phyloP scores from a whole-genome alignment of 2,797 vertebrate genomes.

The Sciurus vulgaris region DNA sequence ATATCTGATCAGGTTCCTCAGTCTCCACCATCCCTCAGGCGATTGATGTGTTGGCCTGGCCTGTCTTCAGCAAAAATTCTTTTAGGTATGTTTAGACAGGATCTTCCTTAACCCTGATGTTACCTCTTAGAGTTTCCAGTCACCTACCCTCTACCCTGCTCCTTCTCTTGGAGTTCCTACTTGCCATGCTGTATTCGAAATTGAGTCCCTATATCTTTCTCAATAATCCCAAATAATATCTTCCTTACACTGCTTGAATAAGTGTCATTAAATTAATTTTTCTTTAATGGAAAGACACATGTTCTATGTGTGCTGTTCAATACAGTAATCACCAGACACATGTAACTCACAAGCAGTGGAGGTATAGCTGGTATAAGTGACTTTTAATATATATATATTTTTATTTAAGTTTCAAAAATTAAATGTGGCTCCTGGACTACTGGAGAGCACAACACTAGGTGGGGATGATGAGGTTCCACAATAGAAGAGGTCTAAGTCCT shows the following conservation, averaged over 20 bases:
- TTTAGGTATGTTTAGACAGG: background rate
- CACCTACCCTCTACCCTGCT: background rate
- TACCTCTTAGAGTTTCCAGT: background rate
- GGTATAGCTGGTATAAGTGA: background rate
- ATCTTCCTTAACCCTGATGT: background rate
- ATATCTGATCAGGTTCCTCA: background rate
- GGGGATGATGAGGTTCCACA: background rate
- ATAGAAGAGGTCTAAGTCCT: background rate
- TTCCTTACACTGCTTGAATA: background rate
- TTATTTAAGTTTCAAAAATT: constrained; percentile 47
- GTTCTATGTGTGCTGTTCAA: background rate
- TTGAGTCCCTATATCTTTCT: background rate
- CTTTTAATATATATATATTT: constrained; percentile 45
- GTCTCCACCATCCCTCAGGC: background rate
- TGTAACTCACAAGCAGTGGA: background rate
- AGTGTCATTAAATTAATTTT: background rate
- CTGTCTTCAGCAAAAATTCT: background rate
- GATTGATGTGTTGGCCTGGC: background rate
- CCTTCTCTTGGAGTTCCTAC: background rate
- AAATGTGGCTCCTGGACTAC: background rate
- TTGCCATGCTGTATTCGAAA: background rate
- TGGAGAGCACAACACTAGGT: background rate
- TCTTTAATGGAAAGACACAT: background rate
- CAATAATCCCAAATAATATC: background rate
- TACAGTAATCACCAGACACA: background rate